These are phyloP conservation scores for Pitta sordida DNA, from an alignment of 2,113 vertebrate genomes.

Conservation along the genomic window DNA sequence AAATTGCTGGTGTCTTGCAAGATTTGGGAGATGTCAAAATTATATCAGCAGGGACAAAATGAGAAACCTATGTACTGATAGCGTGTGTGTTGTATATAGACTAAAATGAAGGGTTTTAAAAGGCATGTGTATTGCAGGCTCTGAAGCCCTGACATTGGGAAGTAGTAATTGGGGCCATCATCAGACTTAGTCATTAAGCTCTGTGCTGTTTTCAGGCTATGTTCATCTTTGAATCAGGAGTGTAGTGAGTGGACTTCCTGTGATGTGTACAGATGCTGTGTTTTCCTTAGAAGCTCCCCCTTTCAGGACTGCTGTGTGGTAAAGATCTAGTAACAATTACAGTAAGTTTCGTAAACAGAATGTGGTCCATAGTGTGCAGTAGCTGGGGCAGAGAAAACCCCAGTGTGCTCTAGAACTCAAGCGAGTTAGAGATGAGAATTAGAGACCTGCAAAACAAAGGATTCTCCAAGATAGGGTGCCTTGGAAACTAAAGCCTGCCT, in stretches of 20 bases:
- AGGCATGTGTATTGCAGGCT: not conserved
- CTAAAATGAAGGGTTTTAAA: not conserved
- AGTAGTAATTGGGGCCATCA: not conserved
- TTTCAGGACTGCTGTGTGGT: not conserved
- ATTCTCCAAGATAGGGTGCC: not conserved
- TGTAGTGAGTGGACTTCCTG: constrained; percentile 36
- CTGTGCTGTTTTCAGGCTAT: not conserved
- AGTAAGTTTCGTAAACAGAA: not conserved
- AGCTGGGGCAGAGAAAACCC: not conserved
- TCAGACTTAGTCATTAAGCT: constrained; percentile 32
- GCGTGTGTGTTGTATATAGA: not conserved
- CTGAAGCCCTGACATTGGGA: not conserved
- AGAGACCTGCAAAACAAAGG: not conserved
- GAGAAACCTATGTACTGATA: not conserved
- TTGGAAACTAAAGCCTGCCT: not conserved
- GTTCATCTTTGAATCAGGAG: not conserved
- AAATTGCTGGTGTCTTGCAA: not conserved
- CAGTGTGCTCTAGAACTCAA: not conserved
- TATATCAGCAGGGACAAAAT: not conserved
- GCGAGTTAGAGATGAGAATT: not conserved
- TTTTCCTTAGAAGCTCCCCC: not conserved
- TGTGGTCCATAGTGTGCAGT: not conserved
- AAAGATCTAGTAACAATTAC: not conserved
- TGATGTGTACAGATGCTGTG: rapidly evolving
- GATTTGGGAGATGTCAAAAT: not conserved